Base-by-base conservation (phyloP, 2,888 invertebrate genomes). In the Limnephilus auricula region DNA sequence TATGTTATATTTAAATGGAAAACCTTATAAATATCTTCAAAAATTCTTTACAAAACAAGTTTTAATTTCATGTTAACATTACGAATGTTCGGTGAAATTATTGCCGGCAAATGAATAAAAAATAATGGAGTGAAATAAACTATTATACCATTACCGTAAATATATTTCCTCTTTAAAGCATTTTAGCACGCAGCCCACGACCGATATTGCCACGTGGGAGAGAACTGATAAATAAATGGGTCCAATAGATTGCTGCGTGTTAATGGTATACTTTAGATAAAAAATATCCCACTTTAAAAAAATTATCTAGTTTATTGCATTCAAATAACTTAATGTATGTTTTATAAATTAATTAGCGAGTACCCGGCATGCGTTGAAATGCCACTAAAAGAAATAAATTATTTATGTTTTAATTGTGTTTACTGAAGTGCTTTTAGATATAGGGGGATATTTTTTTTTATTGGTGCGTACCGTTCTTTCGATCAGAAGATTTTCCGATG, bases 101-200 rank as follows among this genome's bases (percentile, higher is more conserved):
- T 82, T 82, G 25, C 34, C 82, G 34, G 34, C 34, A 82, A 82
- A 82, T 82, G 82, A 82, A 82, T 82, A 82, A 82, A 82, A 82
- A 82, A 82, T 34, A 82, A 82, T 25, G 82, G 34, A 25, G 32
- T 32, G 82, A 25, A 82, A 82, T 82, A 82, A 82, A 82, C 34
- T 82, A 82, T 82, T 25, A 82, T 18, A 34, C 34, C 34, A 34
- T 82, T 34, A 82, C 82, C 82, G 6, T 37, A 82, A 82, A 82
- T 82, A 82, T 82, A 34, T 82, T 82, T 32, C 82, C 34, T 0
- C 32, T 82, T 34, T 15, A 82, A 82, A 82, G 82, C 34, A 34
- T 37, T 31, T 82, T 82, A 82, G 82, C 82, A 82, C 82, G 82
- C 82, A 82, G 82, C 34, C 34, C 18, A 34, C 18, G 32, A 18